Percentiles rank a stretch among this genome's conserved stretches.
These are phyloP conservation scores for Heliopora coerulea DNA, from an alignment of 92 coral and sea anemone species.

Conservation along the genomic window DNA sequence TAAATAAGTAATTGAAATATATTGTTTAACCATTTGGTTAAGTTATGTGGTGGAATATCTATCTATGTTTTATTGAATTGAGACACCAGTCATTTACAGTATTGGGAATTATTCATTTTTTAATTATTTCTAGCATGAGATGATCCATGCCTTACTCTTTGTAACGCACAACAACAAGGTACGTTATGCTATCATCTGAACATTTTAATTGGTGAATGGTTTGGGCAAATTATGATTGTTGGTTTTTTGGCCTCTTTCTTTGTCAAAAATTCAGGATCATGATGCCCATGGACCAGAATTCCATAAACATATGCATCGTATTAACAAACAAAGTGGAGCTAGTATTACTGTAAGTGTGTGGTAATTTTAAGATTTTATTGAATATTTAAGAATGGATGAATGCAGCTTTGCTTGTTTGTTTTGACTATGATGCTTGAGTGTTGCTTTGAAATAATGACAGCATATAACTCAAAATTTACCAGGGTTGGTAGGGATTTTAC, in stretches of 20 bases:
- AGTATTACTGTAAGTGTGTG: conserved; percentile 73
- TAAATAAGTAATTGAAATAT: too few relatives aligned
- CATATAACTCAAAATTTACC: too few relatives aligned
- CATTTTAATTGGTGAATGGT: too few relatives aligned
- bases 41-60: too few relatives aligned
- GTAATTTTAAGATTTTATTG: not conserved
- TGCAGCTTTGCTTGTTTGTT: too few relatives aligned
- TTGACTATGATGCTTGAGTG: too few relatives aligned
- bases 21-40: too few relatives aligned
- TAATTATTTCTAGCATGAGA: conserved; percentile 84
- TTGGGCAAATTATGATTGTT: not conserved
- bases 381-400: too few relatives aligned
- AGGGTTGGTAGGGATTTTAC: too few relatives aligned
- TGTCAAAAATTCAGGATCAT: conserved; percentile 66
- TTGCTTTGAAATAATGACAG: too few relatives aligned
- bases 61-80: too few relatives aligned
- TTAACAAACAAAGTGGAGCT: conserved; percentile 86
- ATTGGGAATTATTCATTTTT: not conserved
- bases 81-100: not conserved
- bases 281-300: conserved; percentile 99
- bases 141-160: conserved; percentile 96
- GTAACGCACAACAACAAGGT: conserved; percentile 98
- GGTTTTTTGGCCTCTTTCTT: too few relatives aligned
- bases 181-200: not conserved
- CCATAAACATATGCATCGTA: conserved; percentile 89